Base-by-base conservation (phyloP, 2,797 vertebrate species). In the Gymnopithys bicolor region DNA sequence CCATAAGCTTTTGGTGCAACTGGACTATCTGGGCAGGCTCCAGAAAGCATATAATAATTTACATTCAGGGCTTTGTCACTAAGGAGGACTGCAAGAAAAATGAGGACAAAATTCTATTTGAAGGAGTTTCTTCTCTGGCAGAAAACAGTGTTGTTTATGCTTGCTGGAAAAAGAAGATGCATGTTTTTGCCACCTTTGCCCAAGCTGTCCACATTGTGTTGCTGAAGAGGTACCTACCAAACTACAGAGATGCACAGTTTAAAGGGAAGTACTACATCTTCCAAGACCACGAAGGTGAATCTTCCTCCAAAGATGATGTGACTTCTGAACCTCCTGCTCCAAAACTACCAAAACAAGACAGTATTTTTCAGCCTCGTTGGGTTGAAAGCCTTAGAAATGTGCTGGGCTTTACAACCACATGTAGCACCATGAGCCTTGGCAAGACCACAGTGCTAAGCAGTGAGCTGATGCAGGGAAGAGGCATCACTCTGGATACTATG, bases 21-120 rank as follows among this genome's bases (percentile, higher is more conserved):
- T 96, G 97, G 97, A 97, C 96, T 12, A 62, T 97, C 58, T 84
- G 91, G 95, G 94, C 96, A 43, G 95, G 92, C 32, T 92, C 96
- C 74, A 94, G 93, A 58, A 95, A 85, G n/a, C 95, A 96, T 6
- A 87, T 96, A 21, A 28, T 97, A 7, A 83, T 98, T 87, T 97
- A 94, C 37, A 94, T 97, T 35, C 64, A 10, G n/a, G 94, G 92
- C 11, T 97, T 97, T 77, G 23, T 10, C 5, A 1, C 59, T 13
- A 18, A 80, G 25, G 69, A 95, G 11, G 16, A 21, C 18, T 97
- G 95, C 92, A 68, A 37, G 71, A 77, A 76, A 49, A 97, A 96
- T 4, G 62, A 93, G n/a, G 96, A 97, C 68, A 96, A 96, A 84
- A 97, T 97, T 14, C 43, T 97, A 0, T 97, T 97, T 89, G 87